These are phyloP conservation scores for Xestobium rufovillosum DNA, from an alignment of 2,888 invertebrate genomes.

Conservation along the genomic window DNA sequence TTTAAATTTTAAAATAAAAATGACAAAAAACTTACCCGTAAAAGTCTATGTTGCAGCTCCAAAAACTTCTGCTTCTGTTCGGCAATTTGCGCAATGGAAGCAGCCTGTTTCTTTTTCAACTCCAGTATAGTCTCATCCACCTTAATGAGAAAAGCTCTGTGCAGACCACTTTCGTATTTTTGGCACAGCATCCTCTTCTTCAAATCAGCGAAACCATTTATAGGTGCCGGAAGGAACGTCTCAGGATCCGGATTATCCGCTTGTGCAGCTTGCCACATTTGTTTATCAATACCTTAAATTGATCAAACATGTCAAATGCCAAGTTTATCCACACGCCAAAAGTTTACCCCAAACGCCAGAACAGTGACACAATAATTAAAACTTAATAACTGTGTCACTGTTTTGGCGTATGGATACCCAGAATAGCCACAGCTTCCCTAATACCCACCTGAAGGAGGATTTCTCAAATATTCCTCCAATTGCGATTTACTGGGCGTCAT, in stretches of 20 bases:
- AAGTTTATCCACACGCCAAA: too few species aligned
- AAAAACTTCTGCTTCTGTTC: constrained; percentile 76
- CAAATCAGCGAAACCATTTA: constrained; percentile 80
- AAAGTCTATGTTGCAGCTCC: constrained; percentile 73
- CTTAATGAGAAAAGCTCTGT: constrained; percentile 71
- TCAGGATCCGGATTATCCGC: constrained; percentile 89
- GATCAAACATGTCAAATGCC: neutral
- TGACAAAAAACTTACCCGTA: constrained; percentile 56
- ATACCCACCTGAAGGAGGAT: constrained; percentile 70
- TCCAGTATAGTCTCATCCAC: constrained; percentile 70
- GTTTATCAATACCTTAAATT: constrained; percentile 74
- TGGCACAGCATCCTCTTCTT: constrained; percentile 79
- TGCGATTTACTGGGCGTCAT: constrained; percentile 71
- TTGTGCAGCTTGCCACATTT: constrained; percentile 95
- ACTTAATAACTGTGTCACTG: too few species aligned
- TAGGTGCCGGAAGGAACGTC: constrained; percentile 86
- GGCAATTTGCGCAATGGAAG: constrained; percentile 70
- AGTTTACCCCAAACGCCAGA: too few species aligned
- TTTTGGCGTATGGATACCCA: too few species aligned
- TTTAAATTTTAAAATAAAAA: constrained; percentile 7
- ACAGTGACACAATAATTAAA: too few species aligned
- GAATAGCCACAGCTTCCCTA: too few species aligned
- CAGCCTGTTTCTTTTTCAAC: constrained; percentile 72
- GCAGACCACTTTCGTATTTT: constrained; percentile 73
- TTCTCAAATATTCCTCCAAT: constrained; percentile 80